Conservation (phyloP, 2,113 vertebrate species). For the Triplophysa siluroides region DNA sequence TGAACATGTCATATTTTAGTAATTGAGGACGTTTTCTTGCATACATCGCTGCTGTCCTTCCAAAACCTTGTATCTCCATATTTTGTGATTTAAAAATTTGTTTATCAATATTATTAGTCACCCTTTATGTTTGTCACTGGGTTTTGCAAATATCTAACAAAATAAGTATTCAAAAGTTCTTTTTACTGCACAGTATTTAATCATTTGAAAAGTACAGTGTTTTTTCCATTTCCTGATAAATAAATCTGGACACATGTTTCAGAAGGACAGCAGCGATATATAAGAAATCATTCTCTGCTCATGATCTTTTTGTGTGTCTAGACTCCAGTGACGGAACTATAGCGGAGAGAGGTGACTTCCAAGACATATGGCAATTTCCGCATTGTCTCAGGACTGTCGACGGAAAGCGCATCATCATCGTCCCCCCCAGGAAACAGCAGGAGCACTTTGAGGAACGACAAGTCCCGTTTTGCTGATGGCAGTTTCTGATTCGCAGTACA, state of each 20-base stretch:
- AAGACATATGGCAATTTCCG: background rate
- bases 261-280: background rate
- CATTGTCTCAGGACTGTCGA: background rate
- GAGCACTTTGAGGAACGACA: background rate
- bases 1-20: too few relatives aligned
- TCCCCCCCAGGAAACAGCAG: background rate
- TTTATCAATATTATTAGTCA: too few relatives aligned
- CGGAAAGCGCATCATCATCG: background rate
- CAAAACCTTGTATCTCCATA: too few relatives aligned
- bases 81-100: too few relatives aligned
- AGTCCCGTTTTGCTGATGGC: background rate
- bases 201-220: background rate
- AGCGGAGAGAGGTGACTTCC: constrained; percentile 5
- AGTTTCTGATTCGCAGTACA: background rate
- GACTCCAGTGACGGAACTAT: background rate
- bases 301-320: background rate
- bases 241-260: too few relatives aligned
- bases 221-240: too few relatives aligned
- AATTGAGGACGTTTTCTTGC: too few relatives aligned
- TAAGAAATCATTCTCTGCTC: background rate
- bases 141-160: background rate
- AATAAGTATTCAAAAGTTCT: background rate
- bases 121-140: too few relatives aligned
- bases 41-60: background rate
- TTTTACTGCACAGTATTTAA: too few relatives aligned